These are phyloP conservation scores for Orcinus orca DNA, from an alignment of 2,113 vertebrate species.

Conservation along the genomic window DNA sequence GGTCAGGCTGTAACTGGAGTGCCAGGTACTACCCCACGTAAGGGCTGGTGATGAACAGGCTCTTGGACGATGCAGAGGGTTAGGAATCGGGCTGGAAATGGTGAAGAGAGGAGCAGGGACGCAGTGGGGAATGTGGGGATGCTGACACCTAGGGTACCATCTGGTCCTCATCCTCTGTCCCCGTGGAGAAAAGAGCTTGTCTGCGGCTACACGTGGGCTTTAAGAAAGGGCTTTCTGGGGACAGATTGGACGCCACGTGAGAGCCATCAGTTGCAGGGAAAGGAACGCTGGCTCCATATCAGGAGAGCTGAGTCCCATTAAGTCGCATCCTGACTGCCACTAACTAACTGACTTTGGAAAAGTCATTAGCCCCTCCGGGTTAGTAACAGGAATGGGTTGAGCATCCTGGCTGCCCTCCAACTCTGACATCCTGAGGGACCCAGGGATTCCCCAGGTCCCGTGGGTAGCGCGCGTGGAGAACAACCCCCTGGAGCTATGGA, in stretches of 20 bases:
- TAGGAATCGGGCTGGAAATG: neutral
- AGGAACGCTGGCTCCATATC: neutral
- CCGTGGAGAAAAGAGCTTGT: neutral
- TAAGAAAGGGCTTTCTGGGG: neutral
- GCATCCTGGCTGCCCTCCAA: neutral
- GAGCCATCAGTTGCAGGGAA: neutral
- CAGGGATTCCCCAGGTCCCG: neutral
- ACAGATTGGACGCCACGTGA: neutral
- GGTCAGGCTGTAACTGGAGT: neutral
- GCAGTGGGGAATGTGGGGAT: rapidly evolving
- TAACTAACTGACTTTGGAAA: neutral
- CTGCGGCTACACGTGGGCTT: neutral
- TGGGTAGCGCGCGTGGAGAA: neutral
- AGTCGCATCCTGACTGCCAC: neutral
- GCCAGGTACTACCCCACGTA: neutral
- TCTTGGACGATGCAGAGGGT: neutral
- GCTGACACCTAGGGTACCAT: neutral
- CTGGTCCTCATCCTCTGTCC: neutral
- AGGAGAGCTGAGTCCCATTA: neutral
- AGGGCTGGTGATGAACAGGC: neutral
- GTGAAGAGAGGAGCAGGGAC: neutral
- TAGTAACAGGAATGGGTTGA: neutral
- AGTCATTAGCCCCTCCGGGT: neutral
- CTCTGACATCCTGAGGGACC: neutral
- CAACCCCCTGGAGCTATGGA: neutral